Percentiles rank a stretch among this genome's conserved stretches.
Conservation (phyloP, 2,797 vertebrate species). For the Pseudochirops cupreus region DNA sequence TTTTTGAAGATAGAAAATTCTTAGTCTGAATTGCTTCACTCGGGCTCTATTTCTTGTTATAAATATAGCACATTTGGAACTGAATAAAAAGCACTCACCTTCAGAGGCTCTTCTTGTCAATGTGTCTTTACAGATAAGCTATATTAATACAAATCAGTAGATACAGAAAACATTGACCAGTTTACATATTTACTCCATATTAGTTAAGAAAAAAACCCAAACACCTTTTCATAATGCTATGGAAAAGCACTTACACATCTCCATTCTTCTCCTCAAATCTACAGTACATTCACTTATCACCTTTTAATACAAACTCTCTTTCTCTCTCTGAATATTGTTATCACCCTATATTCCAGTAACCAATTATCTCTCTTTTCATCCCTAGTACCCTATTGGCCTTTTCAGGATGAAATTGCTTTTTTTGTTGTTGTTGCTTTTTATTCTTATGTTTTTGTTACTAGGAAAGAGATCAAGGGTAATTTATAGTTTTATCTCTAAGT, state of each 20-base stretch:
- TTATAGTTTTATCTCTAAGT: neutral
- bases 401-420: constrained; percentile 49
- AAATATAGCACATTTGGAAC: neutral
- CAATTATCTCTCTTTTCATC: constrained; percentile 49
- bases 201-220: neutral
- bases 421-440: neutral
- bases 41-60: neutral
- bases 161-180: neutral
- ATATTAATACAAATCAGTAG: neutral
- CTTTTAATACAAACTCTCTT: constrained; percentile 47
- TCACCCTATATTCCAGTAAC: constrained; percentile 64
- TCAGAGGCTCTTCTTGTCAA: neutral
- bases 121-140: constrained; percentile 42
- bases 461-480: constrained; percentile 3
- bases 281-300: constrained; percentile 53
- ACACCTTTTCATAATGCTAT: constrained; percentile 36
- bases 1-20: neutral
- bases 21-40: neutral
- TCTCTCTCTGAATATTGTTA: constrained; percentile 70
- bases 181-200: constrained; percentile 18
- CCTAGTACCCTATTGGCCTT: constrained; percentile 62
- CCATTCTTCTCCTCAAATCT: constrained; percentile 26
- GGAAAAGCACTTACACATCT: constrained; percentile 16
- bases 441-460: neutral
- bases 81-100: neutral